Evolutionary conservation across 2,888 invertebrate genomes (phyloP), one percentile per base, ranked within the genome.

Genomic region (Pinctada fucata): DNA sequence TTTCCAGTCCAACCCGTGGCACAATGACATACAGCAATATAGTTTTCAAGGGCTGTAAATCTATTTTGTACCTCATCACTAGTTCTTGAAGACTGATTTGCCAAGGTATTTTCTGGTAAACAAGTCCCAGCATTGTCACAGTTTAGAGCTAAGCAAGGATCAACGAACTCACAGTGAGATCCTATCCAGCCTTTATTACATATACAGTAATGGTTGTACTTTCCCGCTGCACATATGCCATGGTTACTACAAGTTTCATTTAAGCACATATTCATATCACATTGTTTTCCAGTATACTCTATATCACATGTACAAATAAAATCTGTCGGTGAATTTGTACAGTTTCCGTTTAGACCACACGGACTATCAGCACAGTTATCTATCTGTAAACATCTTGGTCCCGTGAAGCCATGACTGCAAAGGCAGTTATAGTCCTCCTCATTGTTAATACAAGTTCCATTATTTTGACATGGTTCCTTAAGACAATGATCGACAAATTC

Each of bases 361-460:
- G 78, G 78, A 2, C 16, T 6, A 13, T 45, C 51, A n/a, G 8
- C 3, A 47, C 78, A 78, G 1, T 50, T 63, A 64, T 74, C 69
- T 6, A 78, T 49, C 8, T 67, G 51, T 6, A 2, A 51, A 51
- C 78, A 78, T 63, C 70, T 73, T 49, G 31, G 49, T 3, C 78
- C 74, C 8, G 68, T 74, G 63, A 66, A 78, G 10, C 52, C 73
- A 6, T n/a, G 10, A 16, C 13, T 50, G 51, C 78, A 78, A 13
- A 50, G n/a, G 65, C 78, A 78, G 0, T 13, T 47, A 47, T 78
- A 74, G n/a, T 50, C 31, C 8, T 72, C 78, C 2, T 64, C 10
- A 8, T 31, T 31, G 58, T 78, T 78, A 8, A 69, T n/a, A 69
- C 78, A 78, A 2, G 73, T 78, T 3, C 67, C 68, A 52, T 78